Evolutionary conservation across 2,888 invertebrate species (phyloP).

Genomic region (Halocaridina rubra): DNA sequence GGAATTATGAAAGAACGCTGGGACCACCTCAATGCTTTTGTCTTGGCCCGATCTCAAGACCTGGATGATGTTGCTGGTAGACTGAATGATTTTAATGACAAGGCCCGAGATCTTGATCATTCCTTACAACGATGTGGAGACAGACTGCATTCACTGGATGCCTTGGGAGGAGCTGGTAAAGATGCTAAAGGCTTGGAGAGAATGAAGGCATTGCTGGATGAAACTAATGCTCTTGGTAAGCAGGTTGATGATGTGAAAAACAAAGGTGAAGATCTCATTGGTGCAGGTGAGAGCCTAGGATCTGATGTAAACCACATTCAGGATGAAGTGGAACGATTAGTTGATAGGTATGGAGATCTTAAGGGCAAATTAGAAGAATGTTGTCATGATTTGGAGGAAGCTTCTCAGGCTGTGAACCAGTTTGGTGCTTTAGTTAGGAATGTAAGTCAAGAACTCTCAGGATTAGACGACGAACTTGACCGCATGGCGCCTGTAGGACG

Average conservation of each 20-base stretch:
- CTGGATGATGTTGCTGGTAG: slow-evolving; percentile 79
- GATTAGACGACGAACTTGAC: slow-evolving; percentile 86
- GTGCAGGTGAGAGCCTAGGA: slow-evolving; percentile 81
- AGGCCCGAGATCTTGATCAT: slow-evolving; percentile 84
- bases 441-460: slow-evolving; percentile 80
- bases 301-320: slow-evolving; percentile 80
- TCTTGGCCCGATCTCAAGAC: slow-evolving; percentile 81
- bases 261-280: slow-evolving; percentile 81
- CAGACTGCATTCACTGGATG: slow-evolving; percentile 80
- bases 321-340: slow-evolving; percentile 82
- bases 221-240: slow-evolving; percentile 81
- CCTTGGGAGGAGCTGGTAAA: slow-evolving; percentile 78
- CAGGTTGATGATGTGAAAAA: slow-evolving; percentile 77
- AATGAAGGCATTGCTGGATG: slow-evolving; percentile 82
- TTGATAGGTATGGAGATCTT: slow-evolving; percentile 81
- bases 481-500: slow-evolving; percentile 87
- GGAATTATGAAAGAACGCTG: slow-evolving; percentile 86
- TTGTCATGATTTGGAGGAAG: slow-evolving; percentile 83
- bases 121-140: slow-evolving; percentile 90
- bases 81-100: slow-evolving; percentile 86
- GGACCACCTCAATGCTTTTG: slow-evolving; percentile 89
- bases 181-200: slow-evolving; percentile 88
- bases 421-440: slow-evolving; percentile 88
- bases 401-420: slow-evolving; percentile 85
- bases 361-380: slow-evolving; percentile 83